Evolutionary conservation across 2,797 vertebrate species (phyloP).

Genomic region (Clarias fuscus): DNA sequence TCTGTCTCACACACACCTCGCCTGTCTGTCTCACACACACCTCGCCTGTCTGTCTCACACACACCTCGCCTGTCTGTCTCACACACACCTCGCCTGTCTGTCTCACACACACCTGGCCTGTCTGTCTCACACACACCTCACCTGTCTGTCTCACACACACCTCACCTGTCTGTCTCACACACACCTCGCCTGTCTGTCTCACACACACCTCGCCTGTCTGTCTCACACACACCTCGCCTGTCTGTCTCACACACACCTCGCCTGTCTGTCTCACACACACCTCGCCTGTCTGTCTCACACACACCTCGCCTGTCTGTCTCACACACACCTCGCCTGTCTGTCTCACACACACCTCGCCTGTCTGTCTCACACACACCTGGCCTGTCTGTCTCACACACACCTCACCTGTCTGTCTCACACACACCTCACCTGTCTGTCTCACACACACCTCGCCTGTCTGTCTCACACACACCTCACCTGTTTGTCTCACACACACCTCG

Average conservation of each 20-base stretch:
- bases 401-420: neutral
- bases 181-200: neutral
- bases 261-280: no score
- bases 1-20: neutral
- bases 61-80: neutral
- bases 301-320: neutral
- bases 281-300: neutral
- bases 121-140: neutral
- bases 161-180: neutral
- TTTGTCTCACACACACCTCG: no score
- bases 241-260: neutral
- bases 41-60: neutral
- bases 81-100: neutral
- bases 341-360: no score
- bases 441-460: neutral
- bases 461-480: neutral
- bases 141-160: neutral
- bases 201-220: neutral
- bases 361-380: neutral
- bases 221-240: neutral
- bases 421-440: neutral
- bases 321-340: neutral
- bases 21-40: neutral
- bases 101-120: neutral
- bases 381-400: neutral